Conservation (phyloP, 2,888 invertebrate species). For the Ptycholaimellus sp. region DNA sequence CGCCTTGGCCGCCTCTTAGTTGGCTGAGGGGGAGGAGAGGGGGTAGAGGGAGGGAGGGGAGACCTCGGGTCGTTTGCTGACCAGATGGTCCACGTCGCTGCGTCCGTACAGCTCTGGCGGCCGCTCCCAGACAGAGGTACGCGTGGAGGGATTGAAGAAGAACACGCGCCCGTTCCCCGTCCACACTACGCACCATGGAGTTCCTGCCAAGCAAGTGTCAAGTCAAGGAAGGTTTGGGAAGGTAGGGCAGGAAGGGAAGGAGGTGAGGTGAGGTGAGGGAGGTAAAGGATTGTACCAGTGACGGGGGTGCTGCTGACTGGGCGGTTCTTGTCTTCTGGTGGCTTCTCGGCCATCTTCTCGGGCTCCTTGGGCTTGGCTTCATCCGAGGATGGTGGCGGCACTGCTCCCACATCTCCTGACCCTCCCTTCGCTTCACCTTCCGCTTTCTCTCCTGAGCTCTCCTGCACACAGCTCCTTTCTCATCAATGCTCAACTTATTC, state of each 20-base stretch:
- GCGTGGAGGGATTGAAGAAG: constrained; percentile 88
- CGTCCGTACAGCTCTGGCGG: constrained; percentile 60
- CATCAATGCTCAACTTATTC: too few species aligned
- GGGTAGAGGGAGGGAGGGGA: too few species aligned
- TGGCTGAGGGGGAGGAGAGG: constrained; percentile 16
- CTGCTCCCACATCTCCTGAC: background rate
- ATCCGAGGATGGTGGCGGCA: background rate
- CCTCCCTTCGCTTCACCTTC: constrained; percentile 18
- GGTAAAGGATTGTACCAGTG: too few species aligned
- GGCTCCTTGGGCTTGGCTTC: background rate
- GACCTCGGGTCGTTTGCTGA: constrained; percentile 45
- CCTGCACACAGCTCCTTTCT: constrained; percentile 19
- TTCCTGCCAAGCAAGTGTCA: too few species aligned
- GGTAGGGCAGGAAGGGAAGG: too few species aligned
- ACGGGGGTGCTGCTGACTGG: constrained; percentile 78
- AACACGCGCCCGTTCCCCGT: constrained; percentile 80
- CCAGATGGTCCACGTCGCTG: constrained; percentile 73
- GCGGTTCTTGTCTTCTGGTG: constrained; percentile 44
- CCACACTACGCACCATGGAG: constrained; percentile 97
- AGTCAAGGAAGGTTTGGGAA: too few species aligned
- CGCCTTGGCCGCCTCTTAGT: too few species aligned
- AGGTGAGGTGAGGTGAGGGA: too few species aligned
- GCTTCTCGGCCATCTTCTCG: background rate
- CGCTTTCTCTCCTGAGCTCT: constrained; percentile 23
- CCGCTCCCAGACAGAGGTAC: constrained; percentile 85